Evolutionary conservation across 1,140 invertebrate genomes (phyloP), one percentile per base, ranked within the genome.

Genomic region (Drosophila lini): DNA sequence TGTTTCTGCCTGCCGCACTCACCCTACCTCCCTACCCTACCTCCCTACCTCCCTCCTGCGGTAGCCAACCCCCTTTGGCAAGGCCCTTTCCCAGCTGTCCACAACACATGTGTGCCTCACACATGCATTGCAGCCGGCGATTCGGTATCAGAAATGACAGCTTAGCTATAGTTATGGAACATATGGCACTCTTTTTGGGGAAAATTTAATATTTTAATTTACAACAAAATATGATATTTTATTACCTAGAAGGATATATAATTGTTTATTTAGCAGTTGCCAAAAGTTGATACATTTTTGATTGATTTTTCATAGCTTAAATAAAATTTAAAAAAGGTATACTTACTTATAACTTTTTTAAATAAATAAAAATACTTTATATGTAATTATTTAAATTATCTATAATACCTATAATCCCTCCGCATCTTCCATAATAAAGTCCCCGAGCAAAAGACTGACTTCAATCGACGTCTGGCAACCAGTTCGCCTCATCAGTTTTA

Each of bases 401-500:
- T 36, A 6, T 53, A 22, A 36, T 53, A 22, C 11, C 3, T 15
- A 22, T 25, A 38, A 9, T n/a, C 1, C 8, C 19, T 22, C n/a
- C 19, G n/a, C 11, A 9, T 52, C 36, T 22, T 52, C 9, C 9
- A 3, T 1, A 22, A 5, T 25, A 22, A 6, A 42, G 5, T 6
- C 10, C 11, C 15, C 7, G 28, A 38, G 28, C 44, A 31, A 40
- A 32, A 34, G 47, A 41, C 38, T 11, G 60, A 56, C 44, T 50
- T 67, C 61, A 36, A 62, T 53, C 28, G 58, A 44, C 32, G 48
- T 41, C 55, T 45, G 70, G 83, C 83, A 83, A 88, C 80, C 84
- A 89, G 85, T 78, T 78, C 65, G 83, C 77, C 62, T 71, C 84
- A 82, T 88, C 56, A 83, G 68, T 80, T 88, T 89, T 85, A 85